A percentile compares a stretch with the other conserved stretches of the same genome.
phyloP scores from a whole-genome alignment of 2,797 vertebrate species.

The Tadarida brasiliensis region DNA sequence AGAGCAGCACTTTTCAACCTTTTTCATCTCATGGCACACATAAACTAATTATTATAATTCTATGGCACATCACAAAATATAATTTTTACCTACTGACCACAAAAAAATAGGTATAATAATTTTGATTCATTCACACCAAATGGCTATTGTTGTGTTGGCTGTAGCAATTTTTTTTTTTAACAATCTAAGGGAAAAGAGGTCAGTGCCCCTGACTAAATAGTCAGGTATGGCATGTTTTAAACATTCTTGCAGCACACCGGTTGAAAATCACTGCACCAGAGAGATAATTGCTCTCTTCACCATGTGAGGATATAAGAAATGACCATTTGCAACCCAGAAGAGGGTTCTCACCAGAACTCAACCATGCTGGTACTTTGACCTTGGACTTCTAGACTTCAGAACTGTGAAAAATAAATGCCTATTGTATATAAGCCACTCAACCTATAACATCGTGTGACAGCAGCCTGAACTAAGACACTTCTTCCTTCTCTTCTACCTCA shows the following conservation, averaged over 20 bases:
- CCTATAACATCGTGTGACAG: not conserved
- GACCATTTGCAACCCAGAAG: not conserved
- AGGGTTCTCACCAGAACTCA: not conserved
- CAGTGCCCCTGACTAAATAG: not conserved
- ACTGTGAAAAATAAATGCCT: not conserved
- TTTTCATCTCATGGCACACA: not conserved
- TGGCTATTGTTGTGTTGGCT: not conserved
- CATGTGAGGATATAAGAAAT: not conserved
- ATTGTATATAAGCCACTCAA: not conserved
- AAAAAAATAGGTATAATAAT: not conserved
- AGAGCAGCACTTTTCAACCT: not conserved
- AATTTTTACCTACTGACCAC: not conserved
- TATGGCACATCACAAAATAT: not conserved
- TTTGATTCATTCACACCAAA: not conserved
- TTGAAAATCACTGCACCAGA: not conserved
- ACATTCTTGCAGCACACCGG: not conserved
- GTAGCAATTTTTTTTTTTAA: not conserved
- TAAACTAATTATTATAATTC: not conserved
- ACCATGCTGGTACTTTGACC: not conserved
- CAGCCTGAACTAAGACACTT: not conserved
- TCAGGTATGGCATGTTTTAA: not conserved
- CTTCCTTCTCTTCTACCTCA: not conserved
- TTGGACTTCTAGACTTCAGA: not conserved
- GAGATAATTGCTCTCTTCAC: not conserved
- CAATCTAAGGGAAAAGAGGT: not conserved